These are phyloP conservation scores for Poeciliopsis presidionis DNA, from an alignment of 2,797 vertebrate genomes.

Conservation along the genomic window DNA sequence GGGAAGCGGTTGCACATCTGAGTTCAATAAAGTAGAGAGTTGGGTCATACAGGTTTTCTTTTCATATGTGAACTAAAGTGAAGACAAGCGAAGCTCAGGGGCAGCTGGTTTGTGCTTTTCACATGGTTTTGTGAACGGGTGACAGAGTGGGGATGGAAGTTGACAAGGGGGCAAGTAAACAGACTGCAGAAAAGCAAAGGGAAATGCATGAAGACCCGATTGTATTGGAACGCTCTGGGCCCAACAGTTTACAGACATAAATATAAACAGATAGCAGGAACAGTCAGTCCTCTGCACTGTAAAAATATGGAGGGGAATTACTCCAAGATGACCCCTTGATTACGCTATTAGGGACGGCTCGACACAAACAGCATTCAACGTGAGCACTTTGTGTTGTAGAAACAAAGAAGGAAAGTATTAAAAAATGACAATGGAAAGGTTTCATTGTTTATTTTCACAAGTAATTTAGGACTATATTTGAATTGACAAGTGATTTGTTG, in stretches of 20 bases:
- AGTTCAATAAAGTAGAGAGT: slow-evolving; percentile 67
- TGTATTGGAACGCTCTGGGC: slow-evolving; percentile 71
- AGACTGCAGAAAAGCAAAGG: slow-evolving; percentile 55
- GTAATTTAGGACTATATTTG: slow-evolving; percentile 54
- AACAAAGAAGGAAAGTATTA: slow-evolving; percentile 18
- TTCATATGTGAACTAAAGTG: slow-evolving; percentile 72
- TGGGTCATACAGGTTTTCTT: slow-evolving; percentile 72
- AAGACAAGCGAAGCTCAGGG: slow-evolving; percentile 59
- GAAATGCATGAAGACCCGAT: slow-evolving; percentile 67
- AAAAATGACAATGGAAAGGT: slow-evolving; percentile 36
- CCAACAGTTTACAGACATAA: slow-evolving; percentile 75
- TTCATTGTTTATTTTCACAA: slow-evolving; percentile 57
- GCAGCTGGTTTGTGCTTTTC: slow-evolving; percentile 49
- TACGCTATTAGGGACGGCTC: slow-evolving; percentile 61
- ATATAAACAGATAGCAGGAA: slow-evolving; percentile 74
- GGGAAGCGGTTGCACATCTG: slow-evolving; percentile 70
- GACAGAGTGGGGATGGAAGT: slow-evolving; percentile 28
- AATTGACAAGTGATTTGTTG: slow-evolving; percentile 53
- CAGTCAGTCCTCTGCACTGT: slow-evolving; percentile 68
- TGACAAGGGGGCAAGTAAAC: slow-evolving; percentile 69
- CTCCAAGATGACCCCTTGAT: slow-evolving; percentile 71
- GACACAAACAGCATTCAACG: slow-evolving; percentile 63
- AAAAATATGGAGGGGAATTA: slow-evolving; percentile 69
- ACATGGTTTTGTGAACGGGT: slow-evolving; percentile 39
- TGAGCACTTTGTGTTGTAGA: slow-evolving; percentile 49